phyloP scores from a whole-genome alignment of 2,888 invertebrate species.

The Netelia virgata region DNA sequence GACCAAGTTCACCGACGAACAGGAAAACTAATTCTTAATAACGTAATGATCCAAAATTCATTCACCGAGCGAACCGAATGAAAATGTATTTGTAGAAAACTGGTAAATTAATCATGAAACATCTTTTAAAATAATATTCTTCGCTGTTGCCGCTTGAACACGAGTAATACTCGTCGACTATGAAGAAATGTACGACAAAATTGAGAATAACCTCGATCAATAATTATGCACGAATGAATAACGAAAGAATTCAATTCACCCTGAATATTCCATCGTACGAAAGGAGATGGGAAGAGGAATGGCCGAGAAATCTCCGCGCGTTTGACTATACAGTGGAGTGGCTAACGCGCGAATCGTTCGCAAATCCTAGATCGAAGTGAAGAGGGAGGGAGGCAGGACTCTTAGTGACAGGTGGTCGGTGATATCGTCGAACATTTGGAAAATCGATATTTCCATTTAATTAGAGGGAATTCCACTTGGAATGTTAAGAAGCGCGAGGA shows the following conservation, averaged over 20 bases:
- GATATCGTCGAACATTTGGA: slow-evolving; percentile 48
- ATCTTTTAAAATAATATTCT: no score
- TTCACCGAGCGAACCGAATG: no score
- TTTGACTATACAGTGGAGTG: not conserved
- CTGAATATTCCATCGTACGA: slow-evolving; percentile 4
- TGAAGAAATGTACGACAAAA: not conserved
- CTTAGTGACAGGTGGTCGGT: slow-evolving; percentile 49
- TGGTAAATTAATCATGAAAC: no score
- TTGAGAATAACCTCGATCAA: not conserved
- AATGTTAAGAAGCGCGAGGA: slow-evolving; percentile 70
- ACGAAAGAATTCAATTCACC: not conserved
- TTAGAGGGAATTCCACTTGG: slow-evolving; percentile 74
- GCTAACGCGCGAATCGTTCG: not conserved
- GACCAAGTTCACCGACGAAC: not conserved
- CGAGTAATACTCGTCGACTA: no score
- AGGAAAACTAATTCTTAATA: not conserved
- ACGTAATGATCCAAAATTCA: no score
- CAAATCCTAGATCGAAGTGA: not conserved
- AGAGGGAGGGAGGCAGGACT: not conserved
- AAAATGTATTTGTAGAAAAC: no score
- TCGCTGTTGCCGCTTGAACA: no score
- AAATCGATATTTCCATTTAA: slow-evolving; percentile 77
- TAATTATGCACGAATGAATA: not conserved
- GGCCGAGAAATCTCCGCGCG: not conserved
- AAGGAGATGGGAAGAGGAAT: not conserved